Percentiles rank a stretch among this genome's conserved stretches.
Conservation (phyloP, 2,888 invertebrate species). For the Drosophila macrospina region DNA sequence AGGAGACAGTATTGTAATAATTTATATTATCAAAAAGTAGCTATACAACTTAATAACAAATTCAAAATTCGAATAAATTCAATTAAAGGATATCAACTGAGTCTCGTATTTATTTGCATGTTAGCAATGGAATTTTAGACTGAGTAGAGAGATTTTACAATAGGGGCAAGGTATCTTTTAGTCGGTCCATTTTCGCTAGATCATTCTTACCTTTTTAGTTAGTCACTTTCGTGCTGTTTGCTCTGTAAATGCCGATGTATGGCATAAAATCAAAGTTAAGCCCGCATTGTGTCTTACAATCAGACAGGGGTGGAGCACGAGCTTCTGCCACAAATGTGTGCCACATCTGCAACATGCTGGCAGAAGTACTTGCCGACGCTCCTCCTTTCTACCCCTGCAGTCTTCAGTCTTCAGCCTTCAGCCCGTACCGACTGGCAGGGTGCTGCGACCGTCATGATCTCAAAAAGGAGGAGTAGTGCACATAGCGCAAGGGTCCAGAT, state of each 20-base stretch:
- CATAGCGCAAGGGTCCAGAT: constrained; percentile 82
- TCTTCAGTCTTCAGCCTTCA: not conserved
- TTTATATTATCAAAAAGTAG: too few species aligned
- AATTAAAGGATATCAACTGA: too few species aligned
- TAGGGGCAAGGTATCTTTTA: not conserved
- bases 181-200: constrained; percentile 6
- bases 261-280: constrained; percentile 37
- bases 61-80: too few species aligned
- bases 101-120: not conserved
- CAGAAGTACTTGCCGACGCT: constrained; percentile 66
- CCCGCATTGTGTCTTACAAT: constrained; percentile 35
- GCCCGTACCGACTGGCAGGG: constrained; percentile 27
- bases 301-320: constrained; percentile 79
- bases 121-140: not conserved
- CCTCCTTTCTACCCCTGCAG: constrained; percentile 42
- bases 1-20: too few species aligned
- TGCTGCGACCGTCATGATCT: constrained; percentile 78
- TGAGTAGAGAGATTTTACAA: not conserved
- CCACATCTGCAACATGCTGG: constrained; percentile 68
- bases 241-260: constrained; percentile 25
- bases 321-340: constrained; percentile 76
- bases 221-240: not conserved
- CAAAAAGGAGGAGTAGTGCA: constrained; percentile 85
- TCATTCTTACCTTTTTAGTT: constrained; percentile 3
- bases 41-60: too few species aligned